Evolutionary conservation across 2,888 invertebrate genomes (phyloP).

Genomic region (Elysia crispata): DNA sequence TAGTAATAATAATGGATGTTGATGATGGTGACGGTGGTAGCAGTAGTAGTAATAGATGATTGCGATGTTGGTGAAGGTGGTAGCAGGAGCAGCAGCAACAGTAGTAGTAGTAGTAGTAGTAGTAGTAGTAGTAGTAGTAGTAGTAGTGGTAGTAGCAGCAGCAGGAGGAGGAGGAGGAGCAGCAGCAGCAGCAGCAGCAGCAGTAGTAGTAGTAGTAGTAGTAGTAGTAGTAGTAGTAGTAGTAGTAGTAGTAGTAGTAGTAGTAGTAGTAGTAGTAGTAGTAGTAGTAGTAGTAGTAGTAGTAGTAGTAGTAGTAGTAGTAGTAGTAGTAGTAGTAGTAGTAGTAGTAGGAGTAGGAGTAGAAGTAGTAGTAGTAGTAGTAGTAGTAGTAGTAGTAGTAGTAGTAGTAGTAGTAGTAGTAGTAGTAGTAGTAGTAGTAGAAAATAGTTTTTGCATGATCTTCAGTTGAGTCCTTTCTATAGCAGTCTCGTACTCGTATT

Average conservation of each 20-base stretch:
- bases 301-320: constrained; percentile 30
- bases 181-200: constrained; percentile 28
- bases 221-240: constrained; percentile 34
- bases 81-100: no score
- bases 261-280: constrained; percentile 37
- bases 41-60: constrained; percentile 9
- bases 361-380: no score
- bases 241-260: constrained; percentile 36
- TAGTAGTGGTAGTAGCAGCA: constrained; percentile 1
- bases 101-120: not conserved
- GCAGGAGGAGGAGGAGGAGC: constrained; percentile 11
- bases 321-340: constrained; percentile 34
- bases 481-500: not conserved
- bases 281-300: constrained; percentile 35
- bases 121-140: constrained; percentile 5
- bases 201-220: constrained; percentile 25
- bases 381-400: constrained; percentile 27
- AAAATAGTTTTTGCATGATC: not conserved
- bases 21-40: constrained; percentile 1
- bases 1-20: no score
- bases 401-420: constrained; percentile 11
- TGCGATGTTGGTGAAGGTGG: not conserved
- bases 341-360: no score
- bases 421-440: not conserved
- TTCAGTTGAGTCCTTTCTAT: not conserved